Base-by-base conservation (phyloP, 2,113 vertebrate species). In the Apistogramma diplotaenia region DNA sequence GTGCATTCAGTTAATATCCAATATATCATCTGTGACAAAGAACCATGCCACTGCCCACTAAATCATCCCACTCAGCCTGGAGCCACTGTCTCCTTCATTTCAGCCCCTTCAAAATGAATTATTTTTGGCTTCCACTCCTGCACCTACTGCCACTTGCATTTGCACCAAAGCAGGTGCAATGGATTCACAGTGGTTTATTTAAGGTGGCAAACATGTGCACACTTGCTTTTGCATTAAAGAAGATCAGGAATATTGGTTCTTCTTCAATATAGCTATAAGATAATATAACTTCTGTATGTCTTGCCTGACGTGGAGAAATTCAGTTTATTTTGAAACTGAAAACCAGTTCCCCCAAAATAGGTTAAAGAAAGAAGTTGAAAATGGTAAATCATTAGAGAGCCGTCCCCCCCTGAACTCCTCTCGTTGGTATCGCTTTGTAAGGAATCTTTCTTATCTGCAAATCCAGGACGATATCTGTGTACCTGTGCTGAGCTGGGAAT, bases 401-500 rank as follows among this genome's bases (percentile, higher is more conserved):
- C 72, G 0, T 11, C 43, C 82, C 81, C 54, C 33, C n/a, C 71
- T 81, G 90, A 82, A 74, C 79, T 61, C 67, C 16, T 43, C 31
- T 0, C 8, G 59, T 78, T 65, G 54, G 79, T 92, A 88, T 89
- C 89, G 84, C 92, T 91, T 90, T 83, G 82, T 89, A 89, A 88
- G 88, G 87, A 76, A 25, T 87, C 82, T 84, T 73, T 53, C 56
- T 58, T 74, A 33, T 86, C 85, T 3, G 6, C 73, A 72, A 67
- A 86, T 92, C 79, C 13, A 2, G 16, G 60, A 49, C 75, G 9
- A 11, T 86, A 84, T 85, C 80, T 85, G 78, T 59, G 73, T 83
- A 76, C 88, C 81, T 88, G 74, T 82, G 89, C 88, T 85, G 91
- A 89, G 79, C 31, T 76, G 91, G 86, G 84, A 88, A 80, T 88